phyloP scores from a whole-genome alignment of 1,140 invertebrate species.

The Formica selysi region DNA sequence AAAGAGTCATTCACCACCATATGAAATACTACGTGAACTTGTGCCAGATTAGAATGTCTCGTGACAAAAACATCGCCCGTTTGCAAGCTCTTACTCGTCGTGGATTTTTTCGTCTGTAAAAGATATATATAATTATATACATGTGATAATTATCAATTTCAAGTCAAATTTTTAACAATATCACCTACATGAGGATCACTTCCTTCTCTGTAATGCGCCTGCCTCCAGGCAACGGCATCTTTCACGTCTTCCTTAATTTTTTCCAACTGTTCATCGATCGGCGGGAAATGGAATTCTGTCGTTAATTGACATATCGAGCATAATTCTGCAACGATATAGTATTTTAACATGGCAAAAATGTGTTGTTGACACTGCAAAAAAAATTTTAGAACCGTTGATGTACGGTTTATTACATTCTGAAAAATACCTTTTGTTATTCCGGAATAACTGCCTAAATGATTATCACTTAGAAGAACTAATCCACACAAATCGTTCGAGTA shows the following conservation, averaged over 20 bases:
- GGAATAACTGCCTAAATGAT: conserved; percentile 91
- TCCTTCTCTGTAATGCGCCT: conserved; percentile 83
- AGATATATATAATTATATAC: background rate
- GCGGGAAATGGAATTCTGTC: conserved; percentile 96
- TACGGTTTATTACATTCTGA: background rate
- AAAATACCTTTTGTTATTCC: conserved; percentile 90
- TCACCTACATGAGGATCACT: conserved; percentile 80
- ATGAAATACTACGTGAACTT: conserved; percentile 98
- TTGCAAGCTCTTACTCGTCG: conserved; percentile 88
- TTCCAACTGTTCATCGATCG: conserved; percentile 94
- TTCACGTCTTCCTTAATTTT: conserved; percentile 89
- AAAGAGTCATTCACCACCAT: conserved; percentile 94
- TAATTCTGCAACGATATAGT: conserved; percentile 86
- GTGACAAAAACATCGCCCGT: conserved; percentile 98
- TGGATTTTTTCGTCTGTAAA: conserved; percentile 81
- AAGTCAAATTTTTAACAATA: conserved; percentile 6
- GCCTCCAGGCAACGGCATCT: conserved; percentile 86
- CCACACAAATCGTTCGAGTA: conserved; percentile 97
- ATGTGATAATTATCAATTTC: background rate
- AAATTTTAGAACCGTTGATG: background rate
- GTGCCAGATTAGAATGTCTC: conserved; percentile 97
- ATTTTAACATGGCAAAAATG: background rate
- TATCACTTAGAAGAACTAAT: conserved; percentile 94
- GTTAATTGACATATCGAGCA: conserved; percentile 89
- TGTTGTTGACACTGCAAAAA: conserved; percentile 18